These are phyloP conservation scores for Poeciliopsis occidentalis DNA, from an alignment of 2,113 vertebrate species.

Conservation along the genomic window DNA sequence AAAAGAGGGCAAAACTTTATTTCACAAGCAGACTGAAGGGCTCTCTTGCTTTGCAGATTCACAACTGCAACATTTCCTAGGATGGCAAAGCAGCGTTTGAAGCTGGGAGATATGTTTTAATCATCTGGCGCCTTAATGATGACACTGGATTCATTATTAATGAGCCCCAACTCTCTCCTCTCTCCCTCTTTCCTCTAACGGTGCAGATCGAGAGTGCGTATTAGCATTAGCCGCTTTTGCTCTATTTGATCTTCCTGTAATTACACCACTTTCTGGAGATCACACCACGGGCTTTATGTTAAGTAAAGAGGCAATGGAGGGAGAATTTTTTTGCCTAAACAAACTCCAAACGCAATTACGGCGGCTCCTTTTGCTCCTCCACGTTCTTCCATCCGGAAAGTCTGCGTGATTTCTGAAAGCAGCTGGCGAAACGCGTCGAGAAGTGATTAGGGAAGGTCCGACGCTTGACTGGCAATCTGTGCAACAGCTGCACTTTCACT, in stretches of 20 bases:
- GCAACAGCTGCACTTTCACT: not conserved
- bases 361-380: not conserved
- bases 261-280: conserved; percentile 72
- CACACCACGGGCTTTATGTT: conserved; percentile 70
- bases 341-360: conserved; percentile 52
- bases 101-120: conserved; percentile 88
- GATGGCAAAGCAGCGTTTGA: conserved; percentile 78
- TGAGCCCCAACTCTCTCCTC: conserved; percentile 75
- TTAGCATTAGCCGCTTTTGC: conserved; percentile 70
- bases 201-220: conserved; percentile 42
- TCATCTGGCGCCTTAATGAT: conserved; percentile 87
- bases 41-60: conserved; percentile 57
- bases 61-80: conserved; percentile 66
- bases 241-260: conserved; percentile 78
- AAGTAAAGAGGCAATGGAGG: conserved; percentile 62
- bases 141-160: conserved; percentile 93
- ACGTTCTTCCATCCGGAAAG: not conserved
- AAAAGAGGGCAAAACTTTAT: conserved; percentile 53
- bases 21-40: conserved; percentile 61
- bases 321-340: conserved; percentile 17
- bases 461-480: not conserved
- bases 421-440: not conserved
- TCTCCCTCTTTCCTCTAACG: conserved; percentile 71
- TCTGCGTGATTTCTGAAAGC: not conserved
- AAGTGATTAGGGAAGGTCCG: not conserved